Conservation (phyloP, 2,113 vertebrate species). For the Crocuta crocuta region DNA sequence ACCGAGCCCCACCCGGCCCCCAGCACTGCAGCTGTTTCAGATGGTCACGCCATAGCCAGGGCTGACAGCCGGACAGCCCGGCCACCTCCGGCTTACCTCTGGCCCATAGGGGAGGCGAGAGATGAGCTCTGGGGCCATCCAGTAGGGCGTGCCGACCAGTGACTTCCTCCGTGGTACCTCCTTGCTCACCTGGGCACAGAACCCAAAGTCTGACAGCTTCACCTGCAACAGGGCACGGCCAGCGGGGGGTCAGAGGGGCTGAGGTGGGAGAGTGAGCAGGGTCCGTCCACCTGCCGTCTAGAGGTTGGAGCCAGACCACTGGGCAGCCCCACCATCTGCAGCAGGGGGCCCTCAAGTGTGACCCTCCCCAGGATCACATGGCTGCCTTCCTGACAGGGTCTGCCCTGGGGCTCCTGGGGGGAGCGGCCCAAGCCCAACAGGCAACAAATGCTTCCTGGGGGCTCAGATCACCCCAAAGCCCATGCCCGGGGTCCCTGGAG, state of each 20-base stretch:
- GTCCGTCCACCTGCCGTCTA: accelerated
- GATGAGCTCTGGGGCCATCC: constrained; percentile 97
- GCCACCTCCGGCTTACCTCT: constrained; percentile 84
- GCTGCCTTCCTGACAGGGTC: neutral
- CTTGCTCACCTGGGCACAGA: constrained; percentile 95
- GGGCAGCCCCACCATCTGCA: accelerated
- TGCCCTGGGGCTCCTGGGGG: neutral
- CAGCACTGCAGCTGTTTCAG: neutral
- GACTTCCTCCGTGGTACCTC: constrained; percentile 94
- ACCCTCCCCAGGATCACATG: neutral
- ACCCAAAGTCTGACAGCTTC: constrained; percentile 97
- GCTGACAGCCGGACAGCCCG: accelerated
- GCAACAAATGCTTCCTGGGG: too few relatives aligned
- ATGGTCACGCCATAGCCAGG: accelerated
- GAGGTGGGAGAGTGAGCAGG: accelerated
- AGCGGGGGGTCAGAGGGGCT: neutral
- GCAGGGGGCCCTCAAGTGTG: neutral
- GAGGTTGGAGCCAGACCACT: neutral
- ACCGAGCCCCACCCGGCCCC: neutral
- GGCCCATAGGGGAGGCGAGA: constrained; percentile 94
- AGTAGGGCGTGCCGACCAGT: constrained; percentile 94
- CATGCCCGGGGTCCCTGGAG: too few relatives aligned
- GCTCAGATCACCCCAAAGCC: neutral
- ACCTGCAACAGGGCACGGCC: constrained; percentile 85
- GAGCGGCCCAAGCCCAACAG: neutral